Evolutionary conservation across 2,797 vertebrate genomes (phyloP).

Genomic region (Gambusia yucatana): DNA sequence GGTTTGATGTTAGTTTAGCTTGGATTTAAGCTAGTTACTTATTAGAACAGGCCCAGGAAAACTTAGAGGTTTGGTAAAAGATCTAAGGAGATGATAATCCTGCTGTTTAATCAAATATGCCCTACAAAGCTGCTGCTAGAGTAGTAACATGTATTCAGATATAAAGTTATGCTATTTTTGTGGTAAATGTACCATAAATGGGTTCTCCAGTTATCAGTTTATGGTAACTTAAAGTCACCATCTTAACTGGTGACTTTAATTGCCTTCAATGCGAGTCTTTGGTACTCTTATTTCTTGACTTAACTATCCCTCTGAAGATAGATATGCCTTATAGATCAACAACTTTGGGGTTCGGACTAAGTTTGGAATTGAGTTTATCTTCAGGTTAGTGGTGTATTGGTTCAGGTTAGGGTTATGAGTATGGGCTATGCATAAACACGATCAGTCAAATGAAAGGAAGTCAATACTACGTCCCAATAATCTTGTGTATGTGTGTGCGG

Average conservation of each 20-base stretch:
- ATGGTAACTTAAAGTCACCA: too few relatives aligned
- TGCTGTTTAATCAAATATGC: neutral
- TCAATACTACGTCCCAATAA: neutral
- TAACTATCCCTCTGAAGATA: neutral
- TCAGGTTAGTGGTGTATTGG: neutral
- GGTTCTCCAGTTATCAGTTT: neutral
- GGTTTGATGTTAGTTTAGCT: neutral
- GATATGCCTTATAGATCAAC: neutral
- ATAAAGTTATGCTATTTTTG: neutral
- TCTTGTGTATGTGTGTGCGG: neutral
- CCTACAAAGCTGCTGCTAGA: neutral
- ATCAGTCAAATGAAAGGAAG: neutral
- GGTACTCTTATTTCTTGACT: neutral
- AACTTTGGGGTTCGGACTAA: neutral
- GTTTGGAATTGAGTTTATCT: neutral
- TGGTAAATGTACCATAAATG: neutral
- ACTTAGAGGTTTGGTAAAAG: neutral
- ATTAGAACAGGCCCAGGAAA: conserved; percentile 10
- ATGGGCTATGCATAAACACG: neutral
- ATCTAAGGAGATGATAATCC: neutral
- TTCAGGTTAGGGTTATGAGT: neutral
- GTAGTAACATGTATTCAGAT: neutral
- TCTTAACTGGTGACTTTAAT: neutral
- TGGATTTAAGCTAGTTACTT: conserved; percentile 15
- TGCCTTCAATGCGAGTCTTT: neutral